Conservation (phyloP, 2,797 vertebrate genomes). For the Artibeus lituratus region DNA sequence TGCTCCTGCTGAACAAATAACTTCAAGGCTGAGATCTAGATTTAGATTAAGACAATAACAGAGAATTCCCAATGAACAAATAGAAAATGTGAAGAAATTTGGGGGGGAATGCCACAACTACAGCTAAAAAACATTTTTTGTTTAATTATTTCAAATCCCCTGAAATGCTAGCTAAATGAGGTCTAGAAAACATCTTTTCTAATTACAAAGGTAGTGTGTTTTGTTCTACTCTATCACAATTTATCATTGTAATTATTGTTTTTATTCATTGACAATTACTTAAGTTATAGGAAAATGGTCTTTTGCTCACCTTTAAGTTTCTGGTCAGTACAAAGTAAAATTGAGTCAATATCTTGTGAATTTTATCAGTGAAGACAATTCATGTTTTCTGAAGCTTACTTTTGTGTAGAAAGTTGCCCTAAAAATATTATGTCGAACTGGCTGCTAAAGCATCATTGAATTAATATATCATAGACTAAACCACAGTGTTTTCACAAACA, state of each 20-base stretch:
- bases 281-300: not conserved
- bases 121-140: not conserved
- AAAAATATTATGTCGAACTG: not conserved
- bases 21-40: not conserved
- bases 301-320: not conserved
- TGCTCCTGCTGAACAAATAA: not conserved
- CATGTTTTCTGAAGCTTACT: not conserved
- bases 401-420: not conserved
- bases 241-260: not conserved
- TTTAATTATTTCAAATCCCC: conserved; percentile 22
- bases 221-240: not conserved
- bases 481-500: not conserved
- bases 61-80: not conserved
- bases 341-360: not conserved
- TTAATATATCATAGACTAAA: not conserved
- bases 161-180: not conserved
- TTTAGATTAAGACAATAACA: not conserved
- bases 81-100: not conserved
- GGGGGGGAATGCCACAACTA: not conserved
- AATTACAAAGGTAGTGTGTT: not conserved
- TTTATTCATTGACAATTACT: not conserved
- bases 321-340: not conserved
- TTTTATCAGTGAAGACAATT: not conserved
- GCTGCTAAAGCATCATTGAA: not conserved
- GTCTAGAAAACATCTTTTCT: not conserved